These are phyloP conservation scores for Acheta domesticus DNA, from an alignment of 2,888 invertebrate species.

Conservation along the genomic window DNA sequence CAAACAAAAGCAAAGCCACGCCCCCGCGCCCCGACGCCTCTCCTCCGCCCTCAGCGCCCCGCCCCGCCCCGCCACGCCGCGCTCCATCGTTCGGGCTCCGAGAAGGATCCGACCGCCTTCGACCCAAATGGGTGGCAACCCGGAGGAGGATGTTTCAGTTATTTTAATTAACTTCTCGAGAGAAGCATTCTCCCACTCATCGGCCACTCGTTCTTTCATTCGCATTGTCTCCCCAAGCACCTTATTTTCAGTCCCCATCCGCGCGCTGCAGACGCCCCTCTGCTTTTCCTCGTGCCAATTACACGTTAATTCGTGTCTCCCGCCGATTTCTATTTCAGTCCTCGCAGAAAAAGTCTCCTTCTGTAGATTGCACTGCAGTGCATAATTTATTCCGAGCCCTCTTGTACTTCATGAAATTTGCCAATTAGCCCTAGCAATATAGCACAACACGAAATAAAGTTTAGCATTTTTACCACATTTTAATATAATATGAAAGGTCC, in stretches of 20 bases:
- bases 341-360: neutral
- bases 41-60: neutral
- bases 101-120: neutral
- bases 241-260: neutral
- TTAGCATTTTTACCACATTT: too few species aligned
- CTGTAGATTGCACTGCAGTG: neutral
- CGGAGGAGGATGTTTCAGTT: neutral
- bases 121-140: neutral
- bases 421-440: too few species aligned
- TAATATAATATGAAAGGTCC: too few species aligned
- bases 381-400: too few species aligned
- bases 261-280: neutral
- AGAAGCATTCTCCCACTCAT: conserved; percentile 21
- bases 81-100: neutral
- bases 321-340: neutral
- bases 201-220: neutral
- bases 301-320: neutral
- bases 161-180: conserved; percentile 34
- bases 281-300: neutral
- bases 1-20: neutral
- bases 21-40: neutral
- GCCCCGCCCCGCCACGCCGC: too few species aligned
- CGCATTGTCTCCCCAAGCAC: neutral
- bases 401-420: too few species aligned
- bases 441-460: too few species aligned